Base-by-base conservation (phyloP, 2,797 vertebrate genomes). In the Amblyopsis hoosieri region DNA sequence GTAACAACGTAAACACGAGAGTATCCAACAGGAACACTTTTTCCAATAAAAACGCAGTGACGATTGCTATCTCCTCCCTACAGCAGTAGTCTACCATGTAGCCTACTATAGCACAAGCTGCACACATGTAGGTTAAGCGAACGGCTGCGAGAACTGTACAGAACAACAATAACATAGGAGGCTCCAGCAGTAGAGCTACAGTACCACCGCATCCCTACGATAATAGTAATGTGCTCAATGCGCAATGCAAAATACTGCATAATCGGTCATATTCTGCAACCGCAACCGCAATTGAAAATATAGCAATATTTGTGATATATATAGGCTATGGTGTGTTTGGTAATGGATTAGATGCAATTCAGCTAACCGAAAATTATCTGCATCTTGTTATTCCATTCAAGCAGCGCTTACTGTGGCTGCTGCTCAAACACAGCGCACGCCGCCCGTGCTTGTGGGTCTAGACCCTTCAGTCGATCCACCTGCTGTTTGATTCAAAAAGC, bases 101-200 rank as follows among this genome's bases (percentile, higher is more conserved):
- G 13, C 23, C 3, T 4, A 29, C 23, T 42, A 42, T 42, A 42
- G 8, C 37, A 42, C 37, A 42, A 10, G 37, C 37, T 42, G 37
- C 37, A 42, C 37, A 74, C 86, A 93, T 93, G 91, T 92, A 89
- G 92, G 91, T 93, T 92, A 92, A 86, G 86, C 86, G 85, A 84
- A 53, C 84, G 83, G 79, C 85, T 81, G 84, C 74, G 74, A 63
- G 87, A 78, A 86, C 80, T 70, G 86, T 85, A 88, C 87, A 84
- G 87, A 90, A 92, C 91, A 91, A 91, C 87, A 89, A 91, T 84
- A 92, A 92, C 91, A 92, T 85, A 51, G 55, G 64, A 60, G 80
- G 87, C 86, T 85, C 73, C 85, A 67, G 84, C 82, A 77, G 83
- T 76, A 85, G 15, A 57, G 12, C 85, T 86, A 90, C 84, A 84